phyloP scores from a whole-genome alignment of 2,888 invertebrate genomes.

The Trissonchulus sp. region DNA sequence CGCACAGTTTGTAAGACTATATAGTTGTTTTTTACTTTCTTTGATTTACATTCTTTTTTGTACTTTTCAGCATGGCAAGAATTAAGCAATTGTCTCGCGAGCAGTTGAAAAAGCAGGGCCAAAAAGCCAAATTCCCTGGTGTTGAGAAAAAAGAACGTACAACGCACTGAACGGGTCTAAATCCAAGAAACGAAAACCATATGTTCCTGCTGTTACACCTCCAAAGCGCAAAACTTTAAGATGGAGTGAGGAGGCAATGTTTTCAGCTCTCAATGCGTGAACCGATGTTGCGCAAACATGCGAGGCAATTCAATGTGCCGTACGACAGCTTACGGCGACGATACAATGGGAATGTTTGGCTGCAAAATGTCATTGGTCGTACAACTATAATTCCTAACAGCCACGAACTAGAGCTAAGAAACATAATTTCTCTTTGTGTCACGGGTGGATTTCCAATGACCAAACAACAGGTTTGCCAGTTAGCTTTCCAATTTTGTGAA shows the following conservation, averaged over 20 bases:
- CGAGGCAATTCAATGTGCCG: neutral
- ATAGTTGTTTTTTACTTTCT: no score
- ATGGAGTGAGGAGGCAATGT: neutral
- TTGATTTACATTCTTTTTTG: no score
- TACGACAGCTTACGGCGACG: slow-evolving; percentile 13
- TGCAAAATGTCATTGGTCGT: neutral
- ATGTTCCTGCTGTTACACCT: neutral
- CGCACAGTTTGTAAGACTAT: no score
- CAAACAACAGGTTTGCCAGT: neutral
- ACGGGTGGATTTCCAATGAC: neutral
- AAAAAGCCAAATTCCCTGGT: no score
- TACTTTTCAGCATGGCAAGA: no score
- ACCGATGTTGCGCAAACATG: neutral
- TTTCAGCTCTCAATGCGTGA: neutral
- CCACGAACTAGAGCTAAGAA: neutral
- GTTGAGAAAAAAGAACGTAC: no score
- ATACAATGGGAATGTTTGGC: neutral
- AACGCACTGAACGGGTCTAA: no score
- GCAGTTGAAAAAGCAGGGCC: no score
- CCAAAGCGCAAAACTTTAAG: neutral
- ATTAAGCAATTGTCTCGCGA: no score
- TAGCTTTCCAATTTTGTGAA: slow-evolving; percentile 2
- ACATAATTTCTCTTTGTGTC: neutral
- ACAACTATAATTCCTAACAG: neutral
- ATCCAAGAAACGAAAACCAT: no score